A percentile compares a stretch with the other conserved stretches of the same genome.
Conservation (phyloP, 1,140 invertebrate genomes). For the Bombus confusus region DNA sequence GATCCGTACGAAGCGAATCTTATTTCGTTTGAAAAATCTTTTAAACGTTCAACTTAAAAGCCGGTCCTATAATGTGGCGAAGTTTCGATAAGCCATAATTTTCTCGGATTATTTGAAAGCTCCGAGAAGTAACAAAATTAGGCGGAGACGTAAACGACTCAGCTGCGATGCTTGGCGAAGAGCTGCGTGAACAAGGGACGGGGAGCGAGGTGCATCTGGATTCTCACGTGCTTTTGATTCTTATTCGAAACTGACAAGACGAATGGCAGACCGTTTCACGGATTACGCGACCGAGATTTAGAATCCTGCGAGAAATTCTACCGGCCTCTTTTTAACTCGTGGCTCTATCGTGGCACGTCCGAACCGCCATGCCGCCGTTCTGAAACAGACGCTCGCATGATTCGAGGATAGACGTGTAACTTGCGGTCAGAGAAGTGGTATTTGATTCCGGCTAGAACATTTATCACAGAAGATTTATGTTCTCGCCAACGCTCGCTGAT, state of each 20-base stretch:
- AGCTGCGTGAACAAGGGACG: neutral
- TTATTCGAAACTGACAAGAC: constrained; percentile 55
- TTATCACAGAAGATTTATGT: constrained; percentile 50
- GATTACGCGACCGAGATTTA: constrained; percentile 30
- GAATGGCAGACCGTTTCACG: constrained; percentile 52
- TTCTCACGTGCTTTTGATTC: constrained; percentile 43
- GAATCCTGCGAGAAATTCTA: constrained; percentile 32
- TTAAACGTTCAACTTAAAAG: too few relatives aligned
- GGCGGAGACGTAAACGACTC: too few relatives aligned
- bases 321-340: neutral
- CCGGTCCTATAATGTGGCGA: too few relatives aligned
- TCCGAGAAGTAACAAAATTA: too few relatives aligned
- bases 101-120: too few relatives aligned
- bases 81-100: too few relatives aligned
- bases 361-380: too few relatives aligned
- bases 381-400: neutral
- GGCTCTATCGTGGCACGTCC: too few relatives aligned
- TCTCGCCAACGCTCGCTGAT: constrained; percentile 20
- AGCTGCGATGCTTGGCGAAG: neutral
- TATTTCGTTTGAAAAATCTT: too few relatives aligned
- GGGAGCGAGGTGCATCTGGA: constrained; percentile 38
- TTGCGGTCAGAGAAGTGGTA: constrained; percentile 16
- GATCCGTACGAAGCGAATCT: too few relatives aligned
- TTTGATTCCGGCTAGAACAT: constrained; percentile 40
- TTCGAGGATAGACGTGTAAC: constrained; percentile 30